These are phyloP conservation scores for Hydropsyche tenuis DNA, from an alignment of 1,140 invertebrate genomes.

Conservation along the genomic window DNA sequence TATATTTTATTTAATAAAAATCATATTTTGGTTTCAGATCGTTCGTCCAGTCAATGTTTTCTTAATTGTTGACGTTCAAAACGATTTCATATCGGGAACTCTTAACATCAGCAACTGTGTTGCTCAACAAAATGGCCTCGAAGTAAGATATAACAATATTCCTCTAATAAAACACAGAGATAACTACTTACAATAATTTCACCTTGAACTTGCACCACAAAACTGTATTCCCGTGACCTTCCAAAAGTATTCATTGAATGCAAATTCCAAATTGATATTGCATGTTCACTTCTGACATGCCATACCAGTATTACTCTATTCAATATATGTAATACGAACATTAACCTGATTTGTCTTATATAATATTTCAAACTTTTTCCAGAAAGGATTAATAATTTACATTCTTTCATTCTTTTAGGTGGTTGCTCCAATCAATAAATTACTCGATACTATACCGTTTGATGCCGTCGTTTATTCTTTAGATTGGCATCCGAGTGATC, in stretches of 20 bases:
- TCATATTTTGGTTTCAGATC: constrained; percentile 65
- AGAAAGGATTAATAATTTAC: too few species aligned
- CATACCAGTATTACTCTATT: too few species aligned
- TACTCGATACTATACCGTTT: constrained; percentile 86
- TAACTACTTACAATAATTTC: too few species aligned
- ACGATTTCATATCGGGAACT: constrained; percentile 96
- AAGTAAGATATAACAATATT: constrained; percentile 70
- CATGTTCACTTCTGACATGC: background rate
- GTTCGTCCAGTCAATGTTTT: constrained; percentile 88
- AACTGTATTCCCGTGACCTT: too few species aligned
- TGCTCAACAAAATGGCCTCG: constrained; percentile 87
- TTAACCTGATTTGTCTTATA: too few species aligned
- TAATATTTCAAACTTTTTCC: too few species aligned
- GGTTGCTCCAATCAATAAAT: constrained; percentile 88
- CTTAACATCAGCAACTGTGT: constrained; percentile 92
- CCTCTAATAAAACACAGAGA: too few species aligned
- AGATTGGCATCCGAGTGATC: constrained; percentile 97
- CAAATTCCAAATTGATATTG: background rate
- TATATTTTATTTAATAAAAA: background rate
- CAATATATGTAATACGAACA: too few species aligned
- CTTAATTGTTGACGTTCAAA: constrained; percentile 96
- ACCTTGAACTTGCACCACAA: too few species aligned
- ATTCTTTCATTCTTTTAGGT: constrained; percentile 63
- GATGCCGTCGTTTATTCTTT: constrained; percentile 94
- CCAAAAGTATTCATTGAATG: too few species aligned